Evolutionary conservation across 2,888 invertebrate genomes (phyloP).

Genomic region (Euplexia lucipara): DNA sequence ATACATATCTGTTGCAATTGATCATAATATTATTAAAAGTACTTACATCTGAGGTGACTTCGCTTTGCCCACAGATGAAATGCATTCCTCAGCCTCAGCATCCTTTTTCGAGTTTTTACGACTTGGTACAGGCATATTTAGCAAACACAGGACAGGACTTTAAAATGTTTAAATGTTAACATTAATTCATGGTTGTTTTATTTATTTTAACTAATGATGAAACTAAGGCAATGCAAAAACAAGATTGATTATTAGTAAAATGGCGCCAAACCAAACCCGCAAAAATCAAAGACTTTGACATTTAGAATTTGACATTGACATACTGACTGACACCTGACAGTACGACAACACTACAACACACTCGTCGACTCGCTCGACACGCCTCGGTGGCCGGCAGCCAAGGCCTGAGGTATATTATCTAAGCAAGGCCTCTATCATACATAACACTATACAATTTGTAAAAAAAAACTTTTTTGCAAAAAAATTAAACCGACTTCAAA

Average conservation of each 20-base stretch:
- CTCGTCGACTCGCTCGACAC: too few species aligned
- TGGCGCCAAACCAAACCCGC: constrained; percentile 31
- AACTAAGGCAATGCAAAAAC: constrained; percentile 7
- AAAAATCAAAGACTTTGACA: background rate
- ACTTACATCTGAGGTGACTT: constrained; percentile 61
- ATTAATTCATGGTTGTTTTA: constrained; percentile 13
- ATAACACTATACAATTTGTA: too few species aligned
- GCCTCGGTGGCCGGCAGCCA: too few species aligned
- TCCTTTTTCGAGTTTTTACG: constrained; percentile 53
- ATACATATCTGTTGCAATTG: background rate
- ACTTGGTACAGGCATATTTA: constrained; percentile 68
- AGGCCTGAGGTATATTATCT: too few species aligned
- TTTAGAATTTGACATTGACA: background rate
- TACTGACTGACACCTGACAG: too few species aligned
- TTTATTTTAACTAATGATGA: background rate
- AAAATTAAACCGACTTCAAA: too few species aligned
- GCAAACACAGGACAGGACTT: background rate
- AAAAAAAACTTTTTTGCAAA: too few species aligned
- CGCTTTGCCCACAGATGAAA: constrained; percentile 40
- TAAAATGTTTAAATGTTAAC: constrained; percentile 1
- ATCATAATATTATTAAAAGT: background rate
- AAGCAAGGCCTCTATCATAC: too few species aligned
- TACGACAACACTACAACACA: too few species aligned
- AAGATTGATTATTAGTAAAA: background rate
- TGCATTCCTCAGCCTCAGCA: constrained; percentile 48